Evolutionary conservation across 2,888 invertebrate species (phyloP).

Genomic region (Anoplius nigerrimus): DNA sequence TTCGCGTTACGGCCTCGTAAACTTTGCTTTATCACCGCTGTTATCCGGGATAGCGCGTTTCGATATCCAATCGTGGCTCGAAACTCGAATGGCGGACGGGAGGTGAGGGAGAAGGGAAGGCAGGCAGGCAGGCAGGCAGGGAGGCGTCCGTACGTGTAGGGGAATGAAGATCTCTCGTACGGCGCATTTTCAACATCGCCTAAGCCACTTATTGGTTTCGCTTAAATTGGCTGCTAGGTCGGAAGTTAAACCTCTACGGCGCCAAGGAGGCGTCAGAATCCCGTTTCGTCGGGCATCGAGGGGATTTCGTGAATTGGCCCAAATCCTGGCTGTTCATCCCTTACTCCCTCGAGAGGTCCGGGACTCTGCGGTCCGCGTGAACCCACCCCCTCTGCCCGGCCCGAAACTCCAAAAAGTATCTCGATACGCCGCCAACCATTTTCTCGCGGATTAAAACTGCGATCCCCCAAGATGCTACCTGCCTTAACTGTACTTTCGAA

Average conservation of each 20-base stretch:
- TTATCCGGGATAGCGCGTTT: too few relatives aligned
- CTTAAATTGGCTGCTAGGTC: slow-evolving; percentile 21
- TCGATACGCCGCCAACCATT: neutral
- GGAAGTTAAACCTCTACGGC: slow-evolving; percentile 12
- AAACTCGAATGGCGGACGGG: too few relatives aligned
- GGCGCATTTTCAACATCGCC: slow-evolving; percentile 4
- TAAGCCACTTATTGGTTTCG: slow-evolving; percentile 21
- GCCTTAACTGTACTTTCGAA: too few relatives aligned
- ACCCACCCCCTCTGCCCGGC: neutral
- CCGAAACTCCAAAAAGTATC: neutral
- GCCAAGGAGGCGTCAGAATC: slow-evolving; percentile 1
- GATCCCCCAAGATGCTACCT: too few relatives aligned
- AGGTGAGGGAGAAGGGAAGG: too few relatives aligned
- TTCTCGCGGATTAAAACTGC: too few relatives aligned
- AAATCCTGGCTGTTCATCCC: slow-evolving; percentile 24
- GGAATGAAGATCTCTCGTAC: too few relatives aligned
- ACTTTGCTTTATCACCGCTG: too few relatives aligned
- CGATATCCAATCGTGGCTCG: too few relatives aligned
- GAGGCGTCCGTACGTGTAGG: too few relatives aligned
- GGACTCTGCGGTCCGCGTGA: neutral
- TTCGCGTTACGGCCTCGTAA: too few relatives aligned
- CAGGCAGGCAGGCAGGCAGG: too few relatives aligned
- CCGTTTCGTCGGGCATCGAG: slow-evolving; percentile 26
- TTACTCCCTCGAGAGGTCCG: neutral
- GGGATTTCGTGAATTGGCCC: slow-evolving; percentile 46